phyloP scores from a whole-genome alignment of 2,888 invertebrate species.

The Drosophila fungiperda region DNA sequence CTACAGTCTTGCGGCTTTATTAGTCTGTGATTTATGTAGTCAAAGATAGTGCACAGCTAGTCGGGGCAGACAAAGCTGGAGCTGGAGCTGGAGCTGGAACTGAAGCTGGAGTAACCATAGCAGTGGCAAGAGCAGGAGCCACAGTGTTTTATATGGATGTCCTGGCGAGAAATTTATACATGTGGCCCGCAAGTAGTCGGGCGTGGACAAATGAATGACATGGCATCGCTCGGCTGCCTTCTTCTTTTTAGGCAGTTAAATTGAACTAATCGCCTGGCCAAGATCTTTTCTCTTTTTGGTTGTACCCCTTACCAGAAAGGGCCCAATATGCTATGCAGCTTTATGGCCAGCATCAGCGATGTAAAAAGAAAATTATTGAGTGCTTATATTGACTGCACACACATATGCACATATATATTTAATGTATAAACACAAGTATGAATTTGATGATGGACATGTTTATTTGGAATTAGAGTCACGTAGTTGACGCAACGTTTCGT shows the following conservation, averaged over 20 bases:
- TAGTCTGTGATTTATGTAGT: conserved; percentile 83
- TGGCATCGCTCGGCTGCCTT: conserved; percentile 55
- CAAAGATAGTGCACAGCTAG: conserved; percentile 76
- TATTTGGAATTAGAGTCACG: conserved; percentile 75
- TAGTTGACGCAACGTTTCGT: conserved; percentile 80
- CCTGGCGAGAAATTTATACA: conserved; percentile 75
- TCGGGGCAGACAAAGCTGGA: conserved; percentile 25
- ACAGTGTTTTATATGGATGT: conserved; percentile 59
- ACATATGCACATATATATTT: conserved; percentile 2
- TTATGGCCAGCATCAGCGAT: conserved; percentile 69
- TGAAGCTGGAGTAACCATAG: not conserved
- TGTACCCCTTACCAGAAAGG: not conserved
- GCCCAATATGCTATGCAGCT: conserved; percentile 72
- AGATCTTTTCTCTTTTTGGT: conserved; percentile 43
- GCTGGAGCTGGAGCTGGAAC: conserved; percentile 7
- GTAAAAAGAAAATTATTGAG: conserved; percentile 75
- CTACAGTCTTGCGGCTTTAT: conserved; percentile 82
- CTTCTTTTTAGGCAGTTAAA: conserved; percentile 72
- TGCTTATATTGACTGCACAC: conserved; percentile 64
- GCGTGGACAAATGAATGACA: conserved; percentile 80
- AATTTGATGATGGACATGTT: conserved; percentile 28
- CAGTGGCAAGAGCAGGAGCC: conserved; percentile 6
- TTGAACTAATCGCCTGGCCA: conserved; percentile 71
- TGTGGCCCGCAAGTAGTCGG: conserved; percentile 75
- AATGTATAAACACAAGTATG: conserved; percentile 14